Evolutionary conservation across 2,113 vertebrate genomes (phyloP), one percentile per base, ranked within the genome.

Genomic region (Podarcis cretensis): DNA sequence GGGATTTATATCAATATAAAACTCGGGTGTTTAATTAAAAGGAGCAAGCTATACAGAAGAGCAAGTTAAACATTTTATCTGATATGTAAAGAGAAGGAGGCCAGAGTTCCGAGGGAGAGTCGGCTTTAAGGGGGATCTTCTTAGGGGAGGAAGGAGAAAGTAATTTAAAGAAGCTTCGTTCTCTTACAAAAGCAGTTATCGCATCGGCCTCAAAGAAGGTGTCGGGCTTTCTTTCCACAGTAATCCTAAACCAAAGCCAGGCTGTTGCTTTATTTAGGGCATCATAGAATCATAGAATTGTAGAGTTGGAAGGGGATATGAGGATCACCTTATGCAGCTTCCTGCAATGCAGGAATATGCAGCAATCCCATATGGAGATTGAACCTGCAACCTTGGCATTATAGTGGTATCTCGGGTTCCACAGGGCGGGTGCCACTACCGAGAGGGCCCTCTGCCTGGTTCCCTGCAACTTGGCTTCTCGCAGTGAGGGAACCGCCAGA

Each of bases 41-140:
- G 74, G 85, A 95, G 87, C 78, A 94, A 92, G 85, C 27, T 89
- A 54, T 90, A 91, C 82, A 89, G 89, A 92, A 92, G 48, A 91
- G 87, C 84, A 93, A 92, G 87, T 84, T 85, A 92, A 90, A 92
- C 74, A 27, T 87, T 3, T 81, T 78, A 32, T 91, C 85, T 78
- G 2, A 48, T 48, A 48, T 48, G 48, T 10, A 48, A 1, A 48
- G 32, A 32, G 14, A 92, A 6, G 92, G 5, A 77, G 74, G 20
- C 54, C 63, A 84, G 54, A 75, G 90, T 90, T 90, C 79, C 92
- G 80, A 83, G 69, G 32, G 57, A 69, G 81, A 84, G 92, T 93
- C 37, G 76, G 90, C 84, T 68, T 93, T 88, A 90, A 93, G 90
- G 1, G 3, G n/a, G 90, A 87, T 30, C 69, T 9, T 9, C 25